Conservation (phyloP, 2,113 vertebrate species). For the Salvelinus fontinalis region DNA sequence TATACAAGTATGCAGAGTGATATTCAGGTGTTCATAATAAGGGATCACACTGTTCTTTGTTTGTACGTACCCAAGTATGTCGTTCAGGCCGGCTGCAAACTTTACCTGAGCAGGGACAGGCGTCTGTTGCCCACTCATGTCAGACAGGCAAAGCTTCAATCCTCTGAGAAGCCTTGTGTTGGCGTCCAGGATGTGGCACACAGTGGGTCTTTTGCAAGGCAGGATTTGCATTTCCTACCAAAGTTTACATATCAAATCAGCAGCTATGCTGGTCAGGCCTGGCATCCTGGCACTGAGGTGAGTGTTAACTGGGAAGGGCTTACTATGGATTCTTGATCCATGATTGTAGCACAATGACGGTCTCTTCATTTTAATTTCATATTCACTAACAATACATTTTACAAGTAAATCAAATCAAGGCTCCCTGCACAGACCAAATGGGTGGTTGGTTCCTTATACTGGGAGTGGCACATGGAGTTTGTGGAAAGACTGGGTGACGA, state of each 20-base stretch:
- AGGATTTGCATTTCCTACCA: slow-evolving; percentile 1
- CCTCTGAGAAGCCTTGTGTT: background rate
- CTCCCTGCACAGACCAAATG: slow-evolving; percentile 19
- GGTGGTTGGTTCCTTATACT: slow-evolving; percentile 40
- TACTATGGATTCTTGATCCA: slow-evolving; percentile 39
- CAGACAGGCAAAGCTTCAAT: background rate
- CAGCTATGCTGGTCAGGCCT: slow-evolving; percentile 3
- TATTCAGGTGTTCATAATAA: background rate
- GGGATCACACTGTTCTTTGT: slow-evolving; percentile 1
- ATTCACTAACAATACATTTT: slow-evolving; percentile 22
- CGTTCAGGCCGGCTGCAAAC: slow-evolving; percentile 29
- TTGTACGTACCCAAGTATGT: slow-evolving; percentile 44
- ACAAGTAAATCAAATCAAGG: slow-evolving; percentile 22
- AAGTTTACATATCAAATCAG: slow-evolving; percentile 9
- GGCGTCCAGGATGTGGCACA: background rate
- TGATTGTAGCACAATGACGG: slow-evolving; percentile 4
- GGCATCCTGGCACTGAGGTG: background rate
- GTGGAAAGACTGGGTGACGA: slow-evolving; percentile 18
- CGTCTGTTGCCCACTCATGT: slow-evolving; percentile 15
- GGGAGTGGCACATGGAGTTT: slow-evolving; percentile 22
- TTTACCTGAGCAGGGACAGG: slow-evolving; percentile 41
- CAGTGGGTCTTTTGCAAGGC: background rate
- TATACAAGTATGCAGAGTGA: background rate
- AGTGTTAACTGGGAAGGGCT: background rate
- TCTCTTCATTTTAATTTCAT: slow-evolving; percentile 33